These are phyloP conservation scores for Metopolophium dirhodum DNA, from an alignment of 1,140 invertebrate genomes.

Conservation along the genomic window DNA sequence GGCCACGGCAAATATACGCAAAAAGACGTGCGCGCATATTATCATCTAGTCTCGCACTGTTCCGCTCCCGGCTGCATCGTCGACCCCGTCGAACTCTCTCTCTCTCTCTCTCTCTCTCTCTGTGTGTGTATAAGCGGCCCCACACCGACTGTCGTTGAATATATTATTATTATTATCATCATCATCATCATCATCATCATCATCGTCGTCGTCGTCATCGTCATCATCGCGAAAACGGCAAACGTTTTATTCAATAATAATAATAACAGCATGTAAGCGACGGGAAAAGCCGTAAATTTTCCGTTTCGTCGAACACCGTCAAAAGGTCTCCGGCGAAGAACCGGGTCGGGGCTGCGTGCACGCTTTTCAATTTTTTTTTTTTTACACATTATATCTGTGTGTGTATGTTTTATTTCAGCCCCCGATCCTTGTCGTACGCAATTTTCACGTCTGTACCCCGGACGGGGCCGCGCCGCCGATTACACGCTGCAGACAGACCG, in stretches of 20 bases:
- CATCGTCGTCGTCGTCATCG: not conserved
- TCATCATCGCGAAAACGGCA: not conserved
- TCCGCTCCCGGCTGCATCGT: not conserved
- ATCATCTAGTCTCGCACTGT: constrained; percentile 22
- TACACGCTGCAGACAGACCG: not conserved
- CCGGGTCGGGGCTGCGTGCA: not conserved
- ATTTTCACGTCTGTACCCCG: not conserved
- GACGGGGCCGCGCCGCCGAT: not conserved
- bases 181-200: not conserved
- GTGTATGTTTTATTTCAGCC: not conserved
- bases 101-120: not conserved
- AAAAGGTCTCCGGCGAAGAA: constrained; percentile 35
- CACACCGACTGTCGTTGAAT: constrained; percentile 12
- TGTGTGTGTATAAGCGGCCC: too few relatives aligned
- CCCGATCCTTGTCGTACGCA: not conserved
- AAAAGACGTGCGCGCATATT: constrained; percentile 34
- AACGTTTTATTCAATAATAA: constrained; percentile 46
- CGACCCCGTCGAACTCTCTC: not conserved
- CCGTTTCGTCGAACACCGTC: constrained; percentile 44
- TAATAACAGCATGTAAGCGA: constrained; percentile 30
- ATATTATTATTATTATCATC: constrained; percentile 23
- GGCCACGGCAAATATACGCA: not conserved
- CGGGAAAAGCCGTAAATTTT: constrained; percentile 28
- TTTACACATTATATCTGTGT: not conserved
- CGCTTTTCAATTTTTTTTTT: not conserved